Evolutionary conservation across 2,888 invertebrate genomes (phyloP).

Genomic region (Andrena bucephala): DNA sequence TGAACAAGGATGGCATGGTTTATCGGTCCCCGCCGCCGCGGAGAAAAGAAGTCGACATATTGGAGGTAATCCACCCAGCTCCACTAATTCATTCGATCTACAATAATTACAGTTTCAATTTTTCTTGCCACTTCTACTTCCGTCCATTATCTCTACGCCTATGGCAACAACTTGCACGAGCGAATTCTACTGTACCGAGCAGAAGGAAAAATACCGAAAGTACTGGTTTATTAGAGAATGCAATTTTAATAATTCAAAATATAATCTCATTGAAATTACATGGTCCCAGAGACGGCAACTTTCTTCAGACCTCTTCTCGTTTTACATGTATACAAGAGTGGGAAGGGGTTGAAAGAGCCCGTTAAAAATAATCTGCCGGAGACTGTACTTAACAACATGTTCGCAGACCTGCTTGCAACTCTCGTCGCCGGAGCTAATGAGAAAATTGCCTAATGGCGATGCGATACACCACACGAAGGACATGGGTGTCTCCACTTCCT

Average conservation of each 20-base stretch:
- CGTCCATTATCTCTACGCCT: too few species aligned
- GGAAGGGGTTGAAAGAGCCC: too few species aligned
- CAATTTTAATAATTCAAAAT: too few species aligned
- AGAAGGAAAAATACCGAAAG: too few species aligned
- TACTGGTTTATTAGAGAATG: too few species aligned
- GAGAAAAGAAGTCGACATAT: constrained; percentile 82
- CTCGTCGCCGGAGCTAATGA: constrained; percentile 83
- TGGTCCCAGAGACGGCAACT: too few species aligned
- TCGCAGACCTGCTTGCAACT: constrained; percentile 83
- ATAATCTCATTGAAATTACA: too few species aligned
- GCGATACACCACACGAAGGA: constrained; percentile 78
- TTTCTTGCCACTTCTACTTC: not conserved
- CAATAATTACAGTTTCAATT: not conserved
- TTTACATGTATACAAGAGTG: too few species aligned
- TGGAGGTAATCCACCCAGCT: constrained; percentile 75
- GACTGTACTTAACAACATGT: constrained; percentile 14
- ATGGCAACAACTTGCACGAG: not conserved
- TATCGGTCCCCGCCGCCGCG: constrained; percentile 81
- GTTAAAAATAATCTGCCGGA: too few species aligned
- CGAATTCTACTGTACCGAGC: not conserved
- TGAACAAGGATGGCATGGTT: constrained; percentile 79
- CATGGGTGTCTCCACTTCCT: constrained; percentile 74
- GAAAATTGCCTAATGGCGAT: constrained; percentile 83
- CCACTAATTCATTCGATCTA: not conserved
- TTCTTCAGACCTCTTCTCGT: too few species aligned